phyloP scores from a whole-genome alignment of 2,888 invertebrate species.

The Dendrolimus pini region DNA sequence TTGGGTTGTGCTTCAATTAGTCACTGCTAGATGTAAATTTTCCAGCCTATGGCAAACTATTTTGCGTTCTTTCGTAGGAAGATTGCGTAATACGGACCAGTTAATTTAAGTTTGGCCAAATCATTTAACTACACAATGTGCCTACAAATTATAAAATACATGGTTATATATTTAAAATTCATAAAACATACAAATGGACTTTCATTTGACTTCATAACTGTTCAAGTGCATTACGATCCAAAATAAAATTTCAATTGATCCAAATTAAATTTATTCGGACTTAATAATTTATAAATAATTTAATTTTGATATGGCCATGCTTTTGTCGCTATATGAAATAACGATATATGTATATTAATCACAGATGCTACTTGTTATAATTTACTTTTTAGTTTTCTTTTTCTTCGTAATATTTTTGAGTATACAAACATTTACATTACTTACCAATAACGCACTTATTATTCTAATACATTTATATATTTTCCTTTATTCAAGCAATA shows the following conservation, averaged over 20 bases:
- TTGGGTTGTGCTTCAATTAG: neutral
- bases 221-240: constrained; percentile 11
- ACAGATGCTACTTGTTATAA: constrained; percentile 61
- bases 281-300: constrained; percentile 46
- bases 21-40: neutral
- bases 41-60: neutral
- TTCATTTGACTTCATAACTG: constrained; percentile 32
- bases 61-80: neutral
- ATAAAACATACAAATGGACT: constrained; percentile 3
- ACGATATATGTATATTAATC: constrained; percentile 71
- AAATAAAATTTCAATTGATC: neutral
- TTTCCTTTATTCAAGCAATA: constrained; percentile 71
- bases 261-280: constrained; percentile 8
- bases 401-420: constrained; percentile 51
- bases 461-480: constrained; percentile 63
- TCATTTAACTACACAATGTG: neutral
- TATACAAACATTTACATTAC: constrained; percentile 59
- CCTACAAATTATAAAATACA: constrained; percentile 2
- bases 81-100: neutral
- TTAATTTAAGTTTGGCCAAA: neutral
- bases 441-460: constrained; percentile 68
- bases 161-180: neutral
- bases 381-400: constrained; percentile 44
- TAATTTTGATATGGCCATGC: constrained; percentile 72
- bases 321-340: constrained; percentile 53